Base-by-base conservation (phyloP, 2,797 vertebrate genomes). In the Oreochromis mossambicus region DNA sequence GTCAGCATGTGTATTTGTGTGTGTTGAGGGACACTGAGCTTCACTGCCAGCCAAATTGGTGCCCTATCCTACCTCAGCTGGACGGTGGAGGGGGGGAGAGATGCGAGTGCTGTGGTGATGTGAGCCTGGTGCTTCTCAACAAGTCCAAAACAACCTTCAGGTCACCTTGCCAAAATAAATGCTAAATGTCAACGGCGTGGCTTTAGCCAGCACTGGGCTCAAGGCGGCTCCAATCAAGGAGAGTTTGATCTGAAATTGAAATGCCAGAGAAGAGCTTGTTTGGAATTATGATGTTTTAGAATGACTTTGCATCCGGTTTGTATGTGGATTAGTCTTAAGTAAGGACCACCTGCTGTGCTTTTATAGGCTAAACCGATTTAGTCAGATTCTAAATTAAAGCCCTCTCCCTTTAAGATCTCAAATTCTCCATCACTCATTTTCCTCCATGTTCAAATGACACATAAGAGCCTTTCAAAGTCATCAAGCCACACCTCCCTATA, bases 151-250 rank as follows among this genome's bases (percentile, higher is more conserved):
- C 89, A 92, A 91, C 92, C 94, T 95, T 93, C 83, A 86, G 88
- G 87, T 95, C 92, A 94, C 94, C 93, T 95, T 93, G 94, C 95
- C 94, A 94, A 93, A 94, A 92, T 90, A 93, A 94, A 95, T 88
- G 92, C 86, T 92, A 93, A 95, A 95, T 95, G 94, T 95, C 95
- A 95, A 94, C 91, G 89, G 86, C 8, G 5, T 58, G 81, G 90
- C 84, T 90, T 93, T 83, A 86, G 91, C 89, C 89, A 87, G 70
- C 26, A 6, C 54, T 11, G 79, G 85, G 86, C 89, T 89, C 29
- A 79, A 86, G 87, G 92, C 84, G 24, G 79, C 87, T 75, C 63
- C 94, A 89, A 86, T 93, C 91, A 88, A 38, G 50, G 68, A 77
- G 88, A 81, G 86, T 93, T 92, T 92, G 88, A 91, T 91, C 56